A percentile compares a stretch with the other conserved stretches of the same genome.
These are phyloP conservation scores for Gonioctena quinquepunctata DNA, from an alignment of 1,140 invertebrate genomes.

Conservation along the genomic window DNA sequence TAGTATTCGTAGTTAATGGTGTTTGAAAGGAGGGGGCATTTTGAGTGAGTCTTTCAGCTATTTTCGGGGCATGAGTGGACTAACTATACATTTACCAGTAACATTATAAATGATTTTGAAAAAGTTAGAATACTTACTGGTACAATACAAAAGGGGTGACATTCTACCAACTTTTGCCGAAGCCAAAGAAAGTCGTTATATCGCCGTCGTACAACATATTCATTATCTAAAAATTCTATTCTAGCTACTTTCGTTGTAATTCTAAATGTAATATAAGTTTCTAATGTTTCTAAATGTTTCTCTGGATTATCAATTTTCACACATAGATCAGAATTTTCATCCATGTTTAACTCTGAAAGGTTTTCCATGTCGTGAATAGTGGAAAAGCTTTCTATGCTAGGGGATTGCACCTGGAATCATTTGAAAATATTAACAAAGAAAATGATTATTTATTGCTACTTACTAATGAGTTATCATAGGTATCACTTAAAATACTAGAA, in stretches of 20 bases:
- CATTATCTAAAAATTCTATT: conserved; percentile 67
- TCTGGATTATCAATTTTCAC: conserved; percentile 78
- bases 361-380: conserved; percentile 64
- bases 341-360: conserved; percentile 60
- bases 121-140: conserved; percentile 62
- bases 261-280: conserved; percentile 76
- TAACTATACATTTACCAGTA: too few species aligned
- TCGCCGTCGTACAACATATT: conserved; percentile 70
- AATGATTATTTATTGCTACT: conserved; percentile 18
- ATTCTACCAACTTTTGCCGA: conserved; percentile 67
- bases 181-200: conserved; percentile 81
- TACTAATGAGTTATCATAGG: conserved; percentile 50
- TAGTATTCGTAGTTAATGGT: too few species aligned
- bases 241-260: conserved; percentile 71
- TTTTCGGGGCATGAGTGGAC: too few species aligned
- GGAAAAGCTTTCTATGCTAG: conserved; percentile 67
- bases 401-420: conserved; percentile 59
- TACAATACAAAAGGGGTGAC: conserved; percentile 70
- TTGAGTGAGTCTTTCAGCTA: too few species aligned
- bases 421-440: conserved; percentile 13
- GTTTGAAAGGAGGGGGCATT: too few species aligned
- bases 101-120: neutral
- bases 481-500: conserved; percentile 44
- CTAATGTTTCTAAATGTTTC: conserved; percentile 74
- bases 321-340: conserved; percentile 65